Evolutionary conservation across 2,888 invertebrate species (phyloP), one percentile per base, ranked within the genome.

Genomic region (Arenicola marina): DNA sequence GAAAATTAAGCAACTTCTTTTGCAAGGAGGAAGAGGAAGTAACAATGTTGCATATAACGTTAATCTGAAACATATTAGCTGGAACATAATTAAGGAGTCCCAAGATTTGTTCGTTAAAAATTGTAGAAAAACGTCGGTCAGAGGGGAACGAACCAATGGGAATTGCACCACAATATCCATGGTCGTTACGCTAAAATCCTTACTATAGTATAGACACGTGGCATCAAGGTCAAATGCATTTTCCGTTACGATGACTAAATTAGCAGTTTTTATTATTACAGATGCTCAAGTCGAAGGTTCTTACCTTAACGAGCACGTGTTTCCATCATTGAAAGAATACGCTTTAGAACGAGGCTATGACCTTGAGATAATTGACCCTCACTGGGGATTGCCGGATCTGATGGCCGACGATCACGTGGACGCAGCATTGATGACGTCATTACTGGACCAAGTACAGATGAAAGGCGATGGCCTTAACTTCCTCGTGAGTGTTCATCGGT

Each of bases 301-400:
- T 2, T n/a, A n/a, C 26, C 32, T 60, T 24, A 54, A 55, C 21
- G 54, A 54, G 32, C 24, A 21, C 7, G 45, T 28, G 21, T 55
- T 55, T 32, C 43, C 60, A n/a, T 28, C 21, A 7, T 31, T 60
- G 34, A 34, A 33, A 32, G n/a, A 34, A 26, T 55, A 31, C 48
- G 53, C 28, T 15, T 43, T 28, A 11, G 54, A 38, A 15, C 28
- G 45, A 3, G 82, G 81, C 21, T 77, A 78, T 59, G 83, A 85
- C 59, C 63, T 85, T 24, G 69, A 75, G 33, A 64, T 81, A 29
- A 54, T 75, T 33, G 82, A 82, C 66, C 76, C 77, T 21, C 78
- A 77, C 62, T 80, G 78, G 78, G 78, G 77, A 29, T 59, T 74
- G 28, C 66, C 64, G 32, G 77, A 76, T 65, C 60, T 69, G 31